Base-by-base conservation (phyloP, 2,113 vertebrate species). In the Cricetomys ansorgei region DNA sequence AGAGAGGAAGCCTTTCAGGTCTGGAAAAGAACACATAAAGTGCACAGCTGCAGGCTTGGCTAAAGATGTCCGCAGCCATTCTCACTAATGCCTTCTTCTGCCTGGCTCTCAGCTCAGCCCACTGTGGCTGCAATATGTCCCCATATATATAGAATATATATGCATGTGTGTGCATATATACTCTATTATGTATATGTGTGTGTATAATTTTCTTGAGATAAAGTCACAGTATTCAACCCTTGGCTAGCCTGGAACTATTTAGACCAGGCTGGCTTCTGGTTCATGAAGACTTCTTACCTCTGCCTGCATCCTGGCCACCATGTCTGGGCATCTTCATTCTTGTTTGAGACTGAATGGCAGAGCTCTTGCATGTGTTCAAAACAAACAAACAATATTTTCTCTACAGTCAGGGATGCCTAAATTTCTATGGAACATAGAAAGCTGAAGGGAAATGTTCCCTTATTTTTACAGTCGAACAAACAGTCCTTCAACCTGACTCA, bases 1-100 rank as follows among this genome's bases (percentile, higher is more conserved):
- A 7, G 88, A 31, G 1, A 96, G 92, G 25, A 96, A 77, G 40
- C 89, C 88, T 65, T 84, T 94, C 12, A 80, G 59, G 37, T 97
- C 97, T 97, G 89, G 9, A 92, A 64, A 84, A 59, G 76, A 92
- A 25, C 21, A 45, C 15, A 3, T 59, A 3, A 91, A 43, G 69
- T 11, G 17, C 15, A 45, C 3, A 21, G 59, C 2, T 1, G 16
- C 6, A 16, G 37, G 50, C 8, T n/a, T 6, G 45, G 65, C 43
- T 53, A 37, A 86, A 72, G 19, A 86, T 4, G 9, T 40, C 17
- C n/a, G 55, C 0, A 55, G 4, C 10, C 16, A 1, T 48, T 83
- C 55, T 43, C 34, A 27, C 2, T 43, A 57, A 88, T 43, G 64
- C 11, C 50, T 64, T 65, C 65, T 43, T 23, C 59, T 31, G 9